phyloP scores from a whole-genome alignment of 2,797 vertebrate genomes.

The Aviceda leuphotes region DNA sequence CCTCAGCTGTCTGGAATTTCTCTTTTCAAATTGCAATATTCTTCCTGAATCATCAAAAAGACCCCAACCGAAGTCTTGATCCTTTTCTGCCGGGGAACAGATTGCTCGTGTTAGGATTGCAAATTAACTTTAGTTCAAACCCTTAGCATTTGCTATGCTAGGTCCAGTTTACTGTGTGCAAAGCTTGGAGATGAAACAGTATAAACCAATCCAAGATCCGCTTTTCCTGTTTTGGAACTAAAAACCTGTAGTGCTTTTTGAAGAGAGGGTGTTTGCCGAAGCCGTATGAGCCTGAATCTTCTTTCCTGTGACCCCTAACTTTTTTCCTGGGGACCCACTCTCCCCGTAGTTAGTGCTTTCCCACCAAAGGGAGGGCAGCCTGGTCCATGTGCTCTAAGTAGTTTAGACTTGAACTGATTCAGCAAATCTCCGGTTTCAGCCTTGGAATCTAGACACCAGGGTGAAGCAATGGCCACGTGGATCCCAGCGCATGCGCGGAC shows the following conservation, averaged over 20 bases:
- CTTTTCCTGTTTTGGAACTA: not conserved
- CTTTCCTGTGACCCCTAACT: not conserved
- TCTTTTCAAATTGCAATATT: not conserved
- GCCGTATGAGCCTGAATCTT: not conserved
- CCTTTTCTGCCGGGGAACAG: not conserved
- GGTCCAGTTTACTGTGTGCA: not conserved
- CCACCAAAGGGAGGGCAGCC: not conserved
- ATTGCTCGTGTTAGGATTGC: not conserved
- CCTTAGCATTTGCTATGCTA: not conserved
- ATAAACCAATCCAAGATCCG: not conserved
- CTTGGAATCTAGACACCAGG: not conserved
- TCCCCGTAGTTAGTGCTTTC: not conserved
- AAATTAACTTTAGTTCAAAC: not conserved
- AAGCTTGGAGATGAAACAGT: not conserved
- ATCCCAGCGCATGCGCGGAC: rapidly evolving
- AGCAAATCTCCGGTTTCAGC: not conserved
- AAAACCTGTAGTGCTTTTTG: not conserved
- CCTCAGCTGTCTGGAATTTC: not conserved
- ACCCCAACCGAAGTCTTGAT: not conserved
- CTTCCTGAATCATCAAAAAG: not conserved
- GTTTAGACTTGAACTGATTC: not conserved
- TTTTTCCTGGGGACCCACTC: not conserved
- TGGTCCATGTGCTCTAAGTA: not conserved
- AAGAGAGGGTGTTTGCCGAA: not conserved
- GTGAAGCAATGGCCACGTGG: rapidly evolving